Conservation (phyloP, 2,888 invertebrate genomes). For the Acleris holmiana region DNA sequence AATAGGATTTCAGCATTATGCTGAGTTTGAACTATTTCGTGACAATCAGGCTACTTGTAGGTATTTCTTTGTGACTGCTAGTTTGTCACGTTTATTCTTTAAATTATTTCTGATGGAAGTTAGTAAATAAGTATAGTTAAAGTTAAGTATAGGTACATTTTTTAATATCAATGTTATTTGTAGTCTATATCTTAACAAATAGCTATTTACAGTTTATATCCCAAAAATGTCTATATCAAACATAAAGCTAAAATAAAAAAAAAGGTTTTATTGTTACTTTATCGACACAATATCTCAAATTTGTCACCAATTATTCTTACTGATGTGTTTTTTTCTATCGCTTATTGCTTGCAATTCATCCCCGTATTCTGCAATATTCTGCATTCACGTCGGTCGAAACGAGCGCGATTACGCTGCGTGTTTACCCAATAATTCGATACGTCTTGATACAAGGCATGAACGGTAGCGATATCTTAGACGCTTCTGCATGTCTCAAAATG, state of each 20-base stretch:
- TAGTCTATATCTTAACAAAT: too few relatives aligned
- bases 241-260: neutral
- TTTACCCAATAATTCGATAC: slow-evolving; percentile 84
- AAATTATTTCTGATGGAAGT: too few relatives aligned
- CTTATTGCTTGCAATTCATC: slow-evolving; percentile 65
- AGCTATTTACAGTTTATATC: neutral
- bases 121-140: too few relatives aligned
- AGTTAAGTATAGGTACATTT: too few relatives aligned
- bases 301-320: slow-evolving; percentile 31
- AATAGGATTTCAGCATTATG: too few relatives aligned
- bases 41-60: too few relatives aligned
- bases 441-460: slow-evolving; percentile 50
- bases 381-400: slow-evolving; percentile 73
- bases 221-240: neutral
- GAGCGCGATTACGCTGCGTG: slow-evolving; percentile 77
- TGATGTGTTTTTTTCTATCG: slow-evolving; percentile 48
- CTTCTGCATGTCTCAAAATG: neutral
- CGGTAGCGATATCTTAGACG: slow-evolving; percentile 44
- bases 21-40: too few relatives aligned
- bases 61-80: too few relatives aligned
- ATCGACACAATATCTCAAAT: slow-evolving; percentile 17
- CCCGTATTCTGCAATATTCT: slow-evolving; percentile 71
- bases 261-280: neutral
- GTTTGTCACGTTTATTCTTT: too few relatives aligned
- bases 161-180: too few relatives aligned